Percentiles rank a stretch among this genome's conserved stretches.
Evolutionary conservation across 2,888 invertebrate species (phyloP).

Genomic region (Dicranocentrus wangi): DNA sequence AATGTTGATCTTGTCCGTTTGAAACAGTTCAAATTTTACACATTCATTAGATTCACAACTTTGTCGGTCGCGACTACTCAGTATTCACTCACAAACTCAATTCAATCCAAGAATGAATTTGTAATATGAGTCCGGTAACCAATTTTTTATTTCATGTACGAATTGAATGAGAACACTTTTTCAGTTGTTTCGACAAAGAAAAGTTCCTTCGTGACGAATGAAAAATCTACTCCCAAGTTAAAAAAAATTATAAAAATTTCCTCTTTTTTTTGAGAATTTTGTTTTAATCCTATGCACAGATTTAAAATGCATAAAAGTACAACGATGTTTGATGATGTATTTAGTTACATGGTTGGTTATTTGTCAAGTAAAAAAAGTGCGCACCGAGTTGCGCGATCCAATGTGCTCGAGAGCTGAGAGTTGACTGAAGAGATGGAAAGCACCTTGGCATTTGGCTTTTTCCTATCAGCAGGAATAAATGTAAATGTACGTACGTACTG

Average conservation of each 20-base stretch:
- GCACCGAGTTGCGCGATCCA: slow-evolving; percentile 53
- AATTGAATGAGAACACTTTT: not conserved
- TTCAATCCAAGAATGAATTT: no score
- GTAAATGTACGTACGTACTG: no score
- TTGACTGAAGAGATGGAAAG: slow-evolving; percentile 57
- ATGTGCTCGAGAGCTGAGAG: slow-evolving; percentile 50
- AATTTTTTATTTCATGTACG: no score
- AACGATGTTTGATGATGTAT: no score
- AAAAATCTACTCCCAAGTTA: slow-evolving; percentile 6
- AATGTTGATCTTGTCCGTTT: no score
- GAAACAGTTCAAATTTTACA: no score
- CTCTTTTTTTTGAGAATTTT: no score
- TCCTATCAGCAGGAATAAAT: no score
- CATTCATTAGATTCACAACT: no score
- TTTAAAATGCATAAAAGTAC: slow-evolving; percentile 18
- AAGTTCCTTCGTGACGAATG: not conserved
- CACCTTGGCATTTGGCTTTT: slow-evolving; percentile 47
- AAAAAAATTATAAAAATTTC: slow-evolving; percentile 21
- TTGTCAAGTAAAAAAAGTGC: slow-evolving; percentile 35
- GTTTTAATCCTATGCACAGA: slow-evolving; percentile 26
- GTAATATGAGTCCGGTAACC: no score
- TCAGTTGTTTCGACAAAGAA: not conserved
- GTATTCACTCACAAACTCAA: no score
- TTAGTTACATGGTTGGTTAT: not conserved
- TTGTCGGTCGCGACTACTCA: no score